These are phyloP conservation scores for Helleia helle DNA, from an alignment of 2,888 invertebrate species.

Conservation along the genomic window DNA sequence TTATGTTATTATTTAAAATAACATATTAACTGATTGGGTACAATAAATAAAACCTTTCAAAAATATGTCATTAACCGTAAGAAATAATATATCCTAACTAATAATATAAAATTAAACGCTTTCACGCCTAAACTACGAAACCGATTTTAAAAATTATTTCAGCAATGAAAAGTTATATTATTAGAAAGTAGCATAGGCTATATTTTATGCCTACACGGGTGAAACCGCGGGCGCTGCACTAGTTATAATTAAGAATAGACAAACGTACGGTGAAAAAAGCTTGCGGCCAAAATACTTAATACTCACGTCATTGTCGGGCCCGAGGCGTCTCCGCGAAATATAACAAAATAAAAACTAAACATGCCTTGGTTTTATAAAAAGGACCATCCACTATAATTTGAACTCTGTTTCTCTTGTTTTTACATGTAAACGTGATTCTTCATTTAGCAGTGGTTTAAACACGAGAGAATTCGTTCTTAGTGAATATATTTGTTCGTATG, in stretches of 20 bases:
- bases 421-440: constrained; percentile 20
- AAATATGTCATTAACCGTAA: too few species aligned
- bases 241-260: background rate
- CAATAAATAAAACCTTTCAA: too few species aligned
- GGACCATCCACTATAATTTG: constrained; percentile 27
- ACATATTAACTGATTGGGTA: too few species aligned
- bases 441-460: constrained; percentile 31
- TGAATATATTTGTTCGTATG: constrained; percentile 55
- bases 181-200: too few species aligned
- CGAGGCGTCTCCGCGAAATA: constrained; percentile 62
- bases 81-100: too few species aligned
- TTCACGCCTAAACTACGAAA: too few species aligned
- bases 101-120: too few species aligned
- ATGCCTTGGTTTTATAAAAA: constrained; percentile 51
- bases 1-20: too few species aligned
- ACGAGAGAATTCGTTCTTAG: constrained; percentile 35
- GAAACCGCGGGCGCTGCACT: too few species aligned
- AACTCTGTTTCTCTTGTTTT: constrained; percentile 17
- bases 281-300: constrained; percentile 42
- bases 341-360: constrained; percentile 65
- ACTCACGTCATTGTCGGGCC: constrained; percentile 56
- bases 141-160: too few species aligned
- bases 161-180: too few species aligned
- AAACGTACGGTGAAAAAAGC: constrained; percentile 28
- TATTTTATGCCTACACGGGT: too few species aligned